Evolutionary conservation across 2,113 vertebrate genomes (phyloP), one percentile per base, ranked within the genome.

Genomic region (Mustelus asterias): DNA sequence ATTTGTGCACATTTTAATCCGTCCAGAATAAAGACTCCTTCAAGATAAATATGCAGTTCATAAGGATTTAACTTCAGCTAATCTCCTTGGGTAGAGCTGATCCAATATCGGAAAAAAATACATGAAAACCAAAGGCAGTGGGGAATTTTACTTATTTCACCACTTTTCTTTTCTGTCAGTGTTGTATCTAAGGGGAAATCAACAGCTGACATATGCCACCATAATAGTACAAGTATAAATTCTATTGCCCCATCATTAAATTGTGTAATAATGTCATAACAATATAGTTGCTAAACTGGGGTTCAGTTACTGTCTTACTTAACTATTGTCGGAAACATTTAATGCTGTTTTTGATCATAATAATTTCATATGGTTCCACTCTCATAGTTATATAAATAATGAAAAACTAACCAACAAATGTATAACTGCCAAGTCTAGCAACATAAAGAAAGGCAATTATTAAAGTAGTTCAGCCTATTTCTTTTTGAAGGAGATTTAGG

Each of bases 21-120:
- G 29, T 92, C 88, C n/a, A 92, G 88, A 92, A 92, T 92, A 92
- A 92, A 92, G 37, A 92, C 29, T 58, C 88, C 88, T 92, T 92
- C 54, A n/a, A n/a, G 58, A 63, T 60, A 92, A 92, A 92, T 33
- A 63, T 92, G 60, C 54, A 92, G 54, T 89, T 89, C 24, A 89
- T 58, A 58, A 89, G 80, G 10, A 54, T 89, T 89, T 89, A 54
- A 54, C 48, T 89, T 89, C 48, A 58, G 9, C 80, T 83, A 83
- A 83, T 83, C 80, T 18, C 86, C 86, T 89, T 89, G 48, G 58
- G 44, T 89, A 54, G 10, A 89, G 86, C 44, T 48, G 86, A 89
- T 89, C 48, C 44, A 58, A 48, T 54, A 54, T 89, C 22, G 54
- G 41, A 89, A 89, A 58, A 88, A 89, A 89, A 58, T 88, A 88